phyloP scores from a whole-genome alignment of 2,888 invertebrate genomes.

The Cheilosia pagana region DNA sequence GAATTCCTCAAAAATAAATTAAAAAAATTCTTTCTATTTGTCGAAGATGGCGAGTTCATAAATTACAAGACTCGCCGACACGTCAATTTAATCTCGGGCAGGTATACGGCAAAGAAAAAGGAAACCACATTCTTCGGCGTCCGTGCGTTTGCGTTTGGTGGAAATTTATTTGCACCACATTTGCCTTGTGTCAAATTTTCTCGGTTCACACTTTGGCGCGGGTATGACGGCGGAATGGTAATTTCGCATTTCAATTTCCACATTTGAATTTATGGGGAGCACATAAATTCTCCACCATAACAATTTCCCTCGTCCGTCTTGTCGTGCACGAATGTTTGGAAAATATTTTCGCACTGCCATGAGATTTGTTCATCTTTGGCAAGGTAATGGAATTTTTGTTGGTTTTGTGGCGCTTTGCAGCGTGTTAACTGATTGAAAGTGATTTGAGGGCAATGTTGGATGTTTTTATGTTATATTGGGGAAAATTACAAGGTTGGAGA shows the following conservation, averaged over 20 bases:
- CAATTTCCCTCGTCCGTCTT: neutral
- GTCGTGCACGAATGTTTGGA: slow-evolving; percentile 19
- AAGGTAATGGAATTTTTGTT: slow-evolving; percentile 21
- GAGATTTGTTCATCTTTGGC: slow-evolving; percentile 35
- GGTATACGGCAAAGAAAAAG: slow-evolving; percentile 16
- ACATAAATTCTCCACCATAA: slow-evolving; percentile 43
- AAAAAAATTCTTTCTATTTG: slow-evolving; percentile 4
- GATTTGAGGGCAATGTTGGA: slow-evolving; percentile 13
- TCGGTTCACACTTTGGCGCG: slow-evolving; percentile 64
- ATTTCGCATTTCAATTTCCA: slow-evolving; percentile 62
- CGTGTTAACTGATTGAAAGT: slow-evolving; percentile 26
- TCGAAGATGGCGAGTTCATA: slow-evolving; percentile 44
- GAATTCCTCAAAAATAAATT: slow-evolving; percentile 15
- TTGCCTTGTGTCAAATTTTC: slow-evolving; percentile 62
- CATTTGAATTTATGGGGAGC: slow-evolving; percentile 62
- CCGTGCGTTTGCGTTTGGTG: slow-evolving; percentile 8
- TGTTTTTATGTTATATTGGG: neutral
- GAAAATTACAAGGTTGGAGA: slow-evolving; percentile 12
- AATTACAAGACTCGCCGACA: slow-evolving; percentile 55
- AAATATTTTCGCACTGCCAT: slow-evolving; percentile 27
- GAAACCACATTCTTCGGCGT: slow-evolving; percentile 38
- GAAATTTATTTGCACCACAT: slow-evolving; percentile 60
- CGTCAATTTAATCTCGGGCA: slow-evolving; percentile 56
- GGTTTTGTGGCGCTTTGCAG: slow-evolving; percentile 13
- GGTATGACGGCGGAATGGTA: slow-evolving; percentile 32